Evolutionary conservation across 37 sponge, comb jelly and placozoan genomes (phyloP), one percentile per base, ranked within the genome.

Genomic region (Halisarca cf. caerulea): DNA sequence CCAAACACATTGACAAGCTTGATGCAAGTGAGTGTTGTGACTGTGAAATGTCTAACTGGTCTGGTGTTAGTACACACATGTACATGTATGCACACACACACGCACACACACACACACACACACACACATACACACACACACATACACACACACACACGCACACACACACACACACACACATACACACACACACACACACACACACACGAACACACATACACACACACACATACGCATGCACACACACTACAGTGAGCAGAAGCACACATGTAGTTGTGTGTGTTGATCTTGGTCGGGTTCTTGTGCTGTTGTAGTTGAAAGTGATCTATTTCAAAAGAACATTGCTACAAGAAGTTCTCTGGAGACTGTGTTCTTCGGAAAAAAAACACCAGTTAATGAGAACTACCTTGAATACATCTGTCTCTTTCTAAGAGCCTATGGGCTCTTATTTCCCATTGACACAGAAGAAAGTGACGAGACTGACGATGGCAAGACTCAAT

Each of bases 311-410:
- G 42, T 34, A 38, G 43, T 14, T 60, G 89, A 86, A 18, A 83
- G 86, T n/a, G 83, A 80, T 43, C 91, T 91, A n/a, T 89, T 94
- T 1, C 82, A 51, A 5, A 28, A 88, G 84, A 91, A 91, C 32
- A 94, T 90, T 58, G 80, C 84, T 21, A 60, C 91, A 42, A 89
- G 86, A 41, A 83, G 89, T 53, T 82, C 75, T 32, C 21, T 40
- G 54, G 37, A 47, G 43, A 47, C 6, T 14, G 11, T 47, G 11
- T 47, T 47, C 51, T 47, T 11, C 11, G 51, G 51, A 62, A 15
- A 62, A 23, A 62, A 62, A 23, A 23, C 18, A 62, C 64, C 30
- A 62, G 15, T 30, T 20, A 20, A 68, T 68, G 40, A 70, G 28
- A 20, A 60, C 27, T 17, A 17, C 14, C 84, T 83, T 60, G 47